Evolutionary conservation across 2,113 vertebrate genomes (phyloP), one percentile per base, ranked within the genome.

Genomic region (Xenopus laevis): DNA sequence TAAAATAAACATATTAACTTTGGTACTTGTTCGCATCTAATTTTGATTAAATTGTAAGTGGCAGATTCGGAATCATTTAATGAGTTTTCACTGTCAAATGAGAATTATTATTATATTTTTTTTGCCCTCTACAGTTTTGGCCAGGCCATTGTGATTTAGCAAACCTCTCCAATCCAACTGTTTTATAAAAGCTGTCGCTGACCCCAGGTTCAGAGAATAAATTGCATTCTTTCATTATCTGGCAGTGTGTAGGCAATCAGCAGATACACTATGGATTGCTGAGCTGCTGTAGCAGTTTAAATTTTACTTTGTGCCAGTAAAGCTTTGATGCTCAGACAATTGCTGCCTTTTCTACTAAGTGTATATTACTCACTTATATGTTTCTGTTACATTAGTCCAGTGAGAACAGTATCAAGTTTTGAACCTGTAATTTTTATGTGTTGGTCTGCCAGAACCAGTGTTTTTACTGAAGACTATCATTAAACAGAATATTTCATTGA

Each of bases 191-290:
- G 17, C 33, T 65, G 23, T 65, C 15, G 13, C 16, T 45, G 63
- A 65, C 63, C 63, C 63, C 44, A 20, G n/a, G 30, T 65, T 65
- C 63, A 65, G 40, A 65, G 44, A 65, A 65, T 20, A 46, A 45
- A 65, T 65, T 65, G 63, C 63, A 65, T 46, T 65, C 63, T 65
- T 44, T 65, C 17, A 65, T 64, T 64, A 44, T 65, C 33, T 45
- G 59, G 10, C 20, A 61, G 27, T 12, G 23, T 27, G 23, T 27
- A 27, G 23, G 23, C 23, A 27, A 65, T 65, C 63, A 65, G 33
- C 63, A 45, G 10, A 40, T 65, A 40, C 16, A 40, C 9, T 33
- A 10, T 20, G 11, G 63, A 45, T 46, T 65, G 63, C 16, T 33
- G 30, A 40, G 33, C 20, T 64, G 16, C 40, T 45, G 9, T 65